phyloP scores from a whole-genome alignment of 2,888 invertebrate genomes.

The Zonitis immaculata region DNA sequence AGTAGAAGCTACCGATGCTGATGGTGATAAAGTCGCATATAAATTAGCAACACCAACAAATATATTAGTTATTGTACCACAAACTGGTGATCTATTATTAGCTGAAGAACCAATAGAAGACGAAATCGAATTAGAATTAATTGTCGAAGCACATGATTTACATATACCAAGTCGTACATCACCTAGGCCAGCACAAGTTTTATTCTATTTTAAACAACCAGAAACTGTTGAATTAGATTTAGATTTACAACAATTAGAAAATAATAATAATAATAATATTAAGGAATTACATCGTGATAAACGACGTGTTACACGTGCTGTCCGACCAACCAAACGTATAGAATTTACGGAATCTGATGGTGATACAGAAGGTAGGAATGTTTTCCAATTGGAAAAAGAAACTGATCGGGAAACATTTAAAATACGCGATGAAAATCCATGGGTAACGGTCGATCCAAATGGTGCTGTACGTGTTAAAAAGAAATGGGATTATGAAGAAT shows the following conservation, averaged over 20 bases:
- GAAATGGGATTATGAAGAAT: constrained; percentile 95
- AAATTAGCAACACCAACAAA: constrained; percentile 75
- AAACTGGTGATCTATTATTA: constrained; percentile 77
- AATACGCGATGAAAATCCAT: constrained; percentile 88
- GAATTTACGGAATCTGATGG: constrained; percentile 91
- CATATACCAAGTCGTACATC: constrained; percentile 69
- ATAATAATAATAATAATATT: no score
- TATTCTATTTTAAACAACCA: constrained; percentile 65
- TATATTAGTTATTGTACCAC: constrained; percentile 83
- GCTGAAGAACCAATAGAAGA: constrained; percentile 68
- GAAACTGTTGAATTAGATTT: constrained; percentile 56
- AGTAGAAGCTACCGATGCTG: constrained; percentile 82
- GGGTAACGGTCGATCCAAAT: constrained; percentile 89
- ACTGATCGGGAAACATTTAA: constrained; percentile 89
- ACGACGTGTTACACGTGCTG: constrained; percentile 79
- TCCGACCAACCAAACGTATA: constrained; percentile 90
- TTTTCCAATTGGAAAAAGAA: constrained; percentile 87
- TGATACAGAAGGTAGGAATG: constrained; percentile 79
- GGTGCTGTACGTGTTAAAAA: constrained; percentile 90
- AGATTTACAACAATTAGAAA: constrained; percentile 48
- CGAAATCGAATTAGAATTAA: constrained; percentile 56
- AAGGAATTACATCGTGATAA: constrained; percentile 64
- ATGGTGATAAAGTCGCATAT: constrained; percentile 90
- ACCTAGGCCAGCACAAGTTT: constrained; percentile 66
- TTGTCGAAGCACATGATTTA: constrained; percentile 79